Percentiles rank a stretch among this genome's conserved stretches.
Evolutionary conservation across 2,888 invertebrate species (phyloP).

Genomic region (Mythimna albipuncta): DNA sequence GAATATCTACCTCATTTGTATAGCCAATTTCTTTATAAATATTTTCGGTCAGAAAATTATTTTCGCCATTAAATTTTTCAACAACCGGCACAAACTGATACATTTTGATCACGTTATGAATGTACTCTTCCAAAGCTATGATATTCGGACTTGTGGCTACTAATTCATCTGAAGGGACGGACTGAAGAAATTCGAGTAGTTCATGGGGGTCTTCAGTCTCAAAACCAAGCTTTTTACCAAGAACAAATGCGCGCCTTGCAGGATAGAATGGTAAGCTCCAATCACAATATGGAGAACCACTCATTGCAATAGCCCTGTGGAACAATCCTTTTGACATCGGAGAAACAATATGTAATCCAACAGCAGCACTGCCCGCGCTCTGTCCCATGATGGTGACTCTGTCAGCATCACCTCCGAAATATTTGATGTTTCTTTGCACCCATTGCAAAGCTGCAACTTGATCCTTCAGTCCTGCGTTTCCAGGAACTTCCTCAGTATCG

Average conservation of each 20-base stretch:
- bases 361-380: slow-evolving; percentile 35
- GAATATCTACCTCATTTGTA: slow-evolving; percentile 35
- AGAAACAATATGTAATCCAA: slow-evolving; percentile 27
- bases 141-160: slow-evolving; percentile 23
- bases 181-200: slow-evolving; percentile 34
- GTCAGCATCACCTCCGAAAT: slow-evolving; percentile 36
- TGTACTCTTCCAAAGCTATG: slow-evolving; percentile 25
- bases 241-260: slow-evolving; percentile 27
- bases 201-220: slow-evolving; percentile 13
- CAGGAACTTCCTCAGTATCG: slow-evolving; percentile 24
- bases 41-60: slow-evolving; percentile 26
- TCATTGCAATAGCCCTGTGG: slow-evolving; percentile 28
- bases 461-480: slow-evolving; percentile 45
- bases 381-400: slow-evolving; percentile 36
- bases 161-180: slow-evolving; percentile 23
- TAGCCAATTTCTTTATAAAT: neutral
- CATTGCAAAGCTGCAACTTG: slow-evolving; percentile 35
- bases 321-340: slow-evolving; percentile 40
- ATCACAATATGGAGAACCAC: slow-evolving; percentile 19
- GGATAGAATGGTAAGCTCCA: slow-evolving; percentile 28
- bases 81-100: slow-evolving; percentile 38
- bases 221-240: slow-evolving; percentile 36
- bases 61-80: slow-evolving; percentile 22
- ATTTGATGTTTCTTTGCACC: slow-evolving; percentile 31
- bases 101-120: slow-evolving; percentile 18